Evolutionary conservation across 2,797 vertebrate species (phyloP), one percentile per base, ranked within the genome.

Genomic region (Clarias pachynema): DNA sequence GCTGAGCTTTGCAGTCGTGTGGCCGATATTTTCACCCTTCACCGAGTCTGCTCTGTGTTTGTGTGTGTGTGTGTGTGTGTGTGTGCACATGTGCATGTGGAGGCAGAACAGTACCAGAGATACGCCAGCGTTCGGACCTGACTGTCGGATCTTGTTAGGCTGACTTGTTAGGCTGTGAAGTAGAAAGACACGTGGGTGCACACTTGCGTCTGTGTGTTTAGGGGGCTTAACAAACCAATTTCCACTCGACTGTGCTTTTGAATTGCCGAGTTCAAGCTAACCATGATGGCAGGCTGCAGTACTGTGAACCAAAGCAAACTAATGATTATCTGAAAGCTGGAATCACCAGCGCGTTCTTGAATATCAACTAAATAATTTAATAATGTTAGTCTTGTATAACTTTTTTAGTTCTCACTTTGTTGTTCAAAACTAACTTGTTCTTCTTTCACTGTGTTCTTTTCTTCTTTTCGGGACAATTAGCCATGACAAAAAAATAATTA

Each of bases 101-200:
- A 79, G 73, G 69, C 24, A 59, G 79, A 85, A 74, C 82, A 86
- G 66, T 62, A 56, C 74, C 77, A 82, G 87, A 72, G 66, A 85
- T 62, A 68, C 68, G 40, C 73, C 70, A 66, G 81, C 72, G 53
- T 89, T 85, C 62, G 72, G 70, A 72, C 82, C 86, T 53, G 84
- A 74, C 84, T 88, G 88, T 89, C 85, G 80, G 77, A 80, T 85
- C 90, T 91, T 90, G 91, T 93, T 94, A 93, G 87, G 87, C 82
- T 69, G 87, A 83, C 87, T 85, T 88, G 66, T 88, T 89, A 86
- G 92, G 91, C 92, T 89, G 73, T 87, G 89, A 86, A 93, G 91
- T 92, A 88, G 90, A 94, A 94, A 93, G 83, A 84, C 53, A 4
- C 29, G 59, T 70, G 82, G 59, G 77, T 82, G 73, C 77, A 68